phyloP scores from a whole-genome alignment of 2,797 vertebrate species.

The Centroberyx gerrardi region DNA sequence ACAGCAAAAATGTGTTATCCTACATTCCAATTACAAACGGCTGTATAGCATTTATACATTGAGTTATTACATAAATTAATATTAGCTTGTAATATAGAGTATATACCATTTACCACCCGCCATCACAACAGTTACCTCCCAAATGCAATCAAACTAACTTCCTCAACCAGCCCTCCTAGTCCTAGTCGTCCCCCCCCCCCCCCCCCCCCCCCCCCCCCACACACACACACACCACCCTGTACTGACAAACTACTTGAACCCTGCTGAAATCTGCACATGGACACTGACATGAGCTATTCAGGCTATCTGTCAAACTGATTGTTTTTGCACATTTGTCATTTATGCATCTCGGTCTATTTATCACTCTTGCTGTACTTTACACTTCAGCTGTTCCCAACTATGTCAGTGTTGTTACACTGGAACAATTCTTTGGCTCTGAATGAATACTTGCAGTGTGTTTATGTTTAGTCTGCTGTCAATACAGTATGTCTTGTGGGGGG shows the following conservation, averaged over 20 bases:
- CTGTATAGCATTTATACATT: no score
- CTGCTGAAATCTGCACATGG: not conserved
- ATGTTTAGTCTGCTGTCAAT: slow-evolving; percentile 9
- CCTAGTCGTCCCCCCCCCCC: not conserved
- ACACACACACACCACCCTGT: not conserved
- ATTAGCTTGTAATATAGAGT: no score
- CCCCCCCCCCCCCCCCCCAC: not conserved
- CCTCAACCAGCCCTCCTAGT: no score
- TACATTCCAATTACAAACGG: no score
- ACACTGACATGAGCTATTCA: slow-evolving; percentile 31
- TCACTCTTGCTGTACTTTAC: slow-evolving; percentile 41
- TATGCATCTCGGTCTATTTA: slow-evolving; percentile 30
- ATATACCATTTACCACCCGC: no score
- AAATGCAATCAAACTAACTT: no score
- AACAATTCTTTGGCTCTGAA: slow-evolving; percentile 15
- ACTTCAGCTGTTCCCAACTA: slow-evolving; percentile 32
- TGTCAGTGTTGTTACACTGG: not conserved
- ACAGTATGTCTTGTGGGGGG: not conserved
- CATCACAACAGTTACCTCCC: no score
- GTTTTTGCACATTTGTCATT: slow-evolving; percentile 54
- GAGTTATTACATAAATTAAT: no score
- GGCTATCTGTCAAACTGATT: slow-evolving; percentile 47
- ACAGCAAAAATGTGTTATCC: no score
- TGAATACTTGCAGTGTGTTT: not conserved
- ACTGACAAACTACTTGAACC: not conserved